Evolutionary conservation across 2,113 vertebrate genomes (phyloP).

Genomic region (Neotoma lepida): DNA sequence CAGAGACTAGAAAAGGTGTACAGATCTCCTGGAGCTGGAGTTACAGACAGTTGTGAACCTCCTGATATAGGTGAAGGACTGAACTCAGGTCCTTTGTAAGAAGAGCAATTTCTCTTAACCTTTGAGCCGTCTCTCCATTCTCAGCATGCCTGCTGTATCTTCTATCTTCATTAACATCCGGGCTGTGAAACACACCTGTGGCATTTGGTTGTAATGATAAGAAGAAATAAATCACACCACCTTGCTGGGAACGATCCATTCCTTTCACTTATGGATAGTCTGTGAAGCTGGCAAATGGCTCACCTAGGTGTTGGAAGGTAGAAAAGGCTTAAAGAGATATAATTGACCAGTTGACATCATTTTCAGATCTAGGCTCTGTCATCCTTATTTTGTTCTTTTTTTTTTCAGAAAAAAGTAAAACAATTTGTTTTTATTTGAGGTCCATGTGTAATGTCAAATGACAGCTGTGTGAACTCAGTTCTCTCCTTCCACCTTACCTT

Average conservation of each 20-base stretch:
- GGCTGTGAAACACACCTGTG: conserved; percentile 12
- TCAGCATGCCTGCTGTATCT: conserved; percentile 51
- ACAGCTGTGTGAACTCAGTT: no score
- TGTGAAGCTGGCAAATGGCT: not conserved
- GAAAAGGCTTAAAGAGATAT: not conserved
- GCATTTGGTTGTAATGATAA: conserved; percentile 32
- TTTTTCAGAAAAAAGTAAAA: not conserved
- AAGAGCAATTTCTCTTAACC: not conserved
- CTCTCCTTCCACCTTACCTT: not conserved
- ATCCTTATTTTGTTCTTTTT: not conserved
- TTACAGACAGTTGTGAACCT: not conserved
- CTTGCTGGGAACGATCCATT: not conserved
- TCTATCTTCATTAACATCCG: conserved; percentile 28
- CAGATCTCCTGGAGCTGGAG: not conserved
- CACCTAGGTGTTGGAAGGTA: not conserved
- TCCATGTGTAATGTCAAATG: not conserved
- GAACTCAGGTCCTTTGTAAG: no score
- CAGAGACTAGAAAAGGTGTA: not conserved
- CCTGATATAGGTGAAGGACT: not conserved
- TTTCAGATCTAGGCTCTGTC: not conserved
- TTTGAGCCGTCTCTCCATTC: no score
- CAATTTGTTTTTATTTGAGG: not conserved
- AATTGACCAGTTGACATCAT: not conserved
- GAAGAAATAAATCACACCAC: conserved; percentile 29
- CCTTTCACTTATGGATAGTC: not conserved